Evolutionary conservation across 2,113 vertebrate species (phyloP).

Genomic region (Gila orcuttii): DNA sequence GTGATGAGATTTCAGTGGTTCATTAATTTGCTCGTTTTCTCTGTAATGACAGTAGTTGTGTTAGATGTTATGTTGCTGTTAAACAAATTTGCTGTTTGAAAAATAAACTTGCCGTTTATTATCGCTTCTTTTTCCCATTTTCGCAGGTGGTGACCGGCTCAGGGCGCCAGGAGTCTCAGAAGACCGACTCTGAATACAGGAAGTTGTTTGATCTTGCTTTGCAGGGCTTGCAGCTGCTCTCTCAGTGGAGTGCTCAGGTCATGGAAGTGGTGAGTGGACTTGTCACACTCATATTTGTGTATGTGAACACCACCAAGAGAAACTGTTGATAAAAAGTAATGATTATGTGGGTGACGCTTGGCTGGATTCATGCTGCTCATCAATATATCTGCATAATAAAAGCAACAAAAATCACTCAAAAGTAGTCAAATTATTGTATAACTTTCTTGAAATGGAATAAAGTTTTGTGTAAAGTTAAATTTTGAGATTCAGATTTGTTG

Average conservation of each 20-base stretch:
- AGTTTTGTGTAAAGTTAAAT: too few relatives aligned
- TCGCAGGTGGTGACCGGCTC: conserved; percentile 95
- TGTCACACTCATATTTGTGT: conserved; percentile 11
- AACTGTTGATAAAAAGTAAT: not conserved
- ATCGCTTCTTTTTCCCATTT: not conserved
- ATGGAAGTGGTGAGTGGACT: conserved; percentile 95
- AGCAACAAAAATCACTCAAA: too few relatives aligned
- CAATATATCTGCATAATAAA: not conserved
- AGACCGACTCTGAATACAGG: conserved; percentile 91
- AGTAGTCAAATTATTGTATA: too few relatives aligned
- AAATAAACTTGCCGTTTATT: not conserved
- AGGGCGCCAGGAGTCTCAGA: conserved; percentile 93
- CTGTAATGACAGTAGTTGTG: not conserved
- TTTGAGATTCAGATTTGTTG: too few relatives aligned
- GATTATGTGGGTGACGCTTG: not conserved
- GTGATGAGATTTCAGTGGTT: conserved; percentile 1
- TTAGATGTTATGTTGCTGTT: not conserved
- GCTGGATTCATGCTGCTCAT: not conserved
- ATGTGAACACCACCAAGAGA: not conserved
- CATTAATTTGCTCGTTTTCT: not conserved
- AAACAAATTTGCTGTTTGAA: too few relatives aligned
- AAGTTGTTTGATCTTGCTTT: conserved; percentile 95
- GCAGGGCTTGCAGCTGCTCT: conserved; percentile 95
- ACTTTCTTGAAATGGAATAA: too few relatives aligned
- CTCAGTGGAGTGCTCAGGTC: conserved; percentile 97